Percentiles rank a stretch among this genome's conserved stretches.
Conservation (phyloP, 1,140 invertebrate species). For the Trichomalopsis sarcophagae region DNA sequence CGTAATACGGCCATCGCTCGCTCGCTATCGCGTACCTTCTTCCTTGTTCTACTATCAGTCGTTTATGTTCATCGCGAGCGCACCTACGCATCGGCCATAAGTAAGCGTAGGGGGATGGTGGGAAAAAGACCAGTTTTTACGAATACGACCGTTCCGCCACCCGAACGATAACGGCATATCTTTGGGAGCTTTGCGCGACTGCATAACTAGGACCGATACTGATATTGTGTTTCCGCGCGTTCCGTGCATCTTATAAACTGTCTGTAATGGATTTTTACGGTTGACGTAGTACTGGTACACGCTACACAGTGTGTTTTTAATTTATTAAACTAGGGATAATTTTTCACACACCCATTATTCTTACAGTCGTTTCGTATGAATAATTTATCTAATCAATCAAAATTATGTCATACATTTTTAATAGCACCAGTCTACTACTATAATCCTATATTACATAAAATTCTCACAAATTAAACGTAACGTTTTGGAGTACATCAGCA, state of each 20-base stretch:
- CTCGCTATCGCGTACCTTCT: conserved; percentile 56
- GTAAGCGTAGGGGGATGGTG: conserved; percentile 18
- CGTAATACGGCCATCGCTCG: conserved; percentile 44
- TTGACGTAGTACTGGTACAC: too few relatives aligned
- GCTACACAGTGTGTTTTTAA: too few relatives aligned
- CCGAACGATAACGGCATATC: conserved; percentile 60
- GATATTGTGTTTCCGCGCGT: background rate
- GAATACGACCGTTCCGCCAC: conserved; percentile 41
- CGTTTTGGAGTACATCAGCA: too few relatives aligned
- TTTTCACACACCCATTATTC: too few relatives aligned
- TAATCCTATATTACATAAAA: too few relatives aligned
- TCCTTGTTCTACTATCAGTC: conserved; percentile 33
- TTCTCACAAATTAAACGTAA: too few relatives aligned
- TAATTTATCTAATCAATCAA: too few relatives aligned
- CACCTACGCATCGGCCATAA: background rate
- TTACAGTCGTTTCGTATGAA: too few relatives aligned
- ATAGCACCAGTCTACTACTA: too few relatives aligned
- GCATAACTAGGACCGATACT: background rate
- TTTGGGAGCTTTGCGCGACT: conserved; percentile 8
- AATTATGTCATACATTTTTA: too few relatives aligned
- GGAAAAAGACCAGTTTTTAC: conserved; percentile 44
- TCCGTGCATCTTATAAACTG: background rate
- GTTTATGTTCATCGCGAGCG: background rate
- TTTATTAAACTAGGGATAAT: too few relatives aligned
- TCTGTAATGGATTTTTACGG: too few relatives aligned